These are phyloP conservation scores for Bugula neritina DNA, from an alignment of 2,888 invertebrate genomes.

Conservation along the genomic window DNA sequence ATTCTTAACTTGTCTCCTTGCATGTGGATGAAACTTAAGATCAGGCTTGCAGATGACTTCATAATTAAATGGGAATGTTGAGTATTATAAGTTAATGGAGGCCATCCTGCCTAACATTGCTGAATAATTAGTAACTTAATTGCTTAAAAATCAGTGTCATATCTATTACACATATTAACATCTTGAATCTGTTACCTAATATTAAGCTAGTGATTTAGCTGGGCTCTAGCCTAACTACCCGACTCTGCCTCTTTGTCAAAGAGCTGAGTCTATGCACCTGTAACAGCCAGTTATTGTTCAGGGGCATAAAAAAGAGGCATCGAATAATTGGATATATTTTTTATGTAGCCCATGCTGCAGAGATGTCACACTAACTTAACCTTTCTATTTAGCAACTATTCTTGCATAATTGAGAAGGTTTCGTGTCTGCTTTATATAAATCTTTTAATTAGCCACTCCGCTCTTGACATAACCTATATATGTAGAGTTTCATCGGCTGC, in stretches of 20 bases:
- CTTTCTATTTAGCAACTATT: neutral
- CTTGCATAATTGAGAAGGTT: neutral
- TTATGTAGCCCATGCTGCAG: no score
- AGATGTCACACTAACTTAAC: neutral
- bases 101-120: conserved; percentile 2
- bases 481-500: neutral
- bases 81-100: conserved; percentile 5
- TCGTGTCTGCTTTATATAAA: neutral
- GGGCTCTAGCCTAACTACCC: no score
- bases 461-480: neutral
- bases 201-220: no score
- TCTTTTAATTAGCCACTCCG: neutral
- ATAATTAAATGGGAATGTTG: conserved; percentile 14
- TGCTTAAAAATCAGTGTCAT: conserved; percentile 23
- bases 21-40: no score
- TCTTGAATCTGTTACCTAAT: conserved; percentile 18
- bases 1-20: no score
- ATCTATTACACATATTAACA: conserved; percentile 7
- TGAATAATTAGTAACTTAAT: conserved; percentile 25
- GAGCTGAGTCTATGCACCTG: no score
- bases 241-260: no score
- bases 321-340: no score
- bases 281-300: no score
- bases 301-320: no score
- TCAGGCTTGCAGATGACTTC: no score